These are phyloP conservation scores for Oegoconia quadripuncta DNA, from an alignment of 2,888 invertebrate species.

Conservation along the genomic window DNA sequence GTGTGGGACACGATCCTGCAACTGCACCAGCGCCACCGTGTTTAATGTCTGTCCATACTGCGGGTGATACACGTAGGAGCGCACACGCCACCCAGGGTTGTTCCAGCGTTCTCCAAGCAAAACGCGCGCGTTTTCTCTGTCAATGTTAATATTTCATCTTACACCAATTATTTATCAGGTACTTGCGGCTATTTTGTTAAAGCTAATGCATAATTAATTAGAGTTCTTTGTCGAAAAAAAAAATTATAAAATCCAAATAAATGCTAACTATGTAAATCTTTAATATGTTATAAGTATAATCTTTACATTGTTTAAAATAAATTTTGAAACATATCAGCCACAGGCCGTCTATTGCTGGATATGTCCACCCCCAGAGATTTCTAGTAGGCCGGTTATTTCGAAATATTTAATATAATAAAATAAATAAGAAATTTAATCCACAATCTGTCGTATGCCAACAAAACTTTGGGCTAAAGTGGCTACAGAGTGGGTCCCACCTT, in stretches of 20 bases:
- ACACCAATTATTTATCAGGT: not conserved
- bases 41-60: constrained; percentile 52
- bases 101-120: constrained; percentile 38
- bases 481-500: too few relatives aligned
- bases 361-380: too few relatives aligned
- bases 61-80: constrained; percentile 55
- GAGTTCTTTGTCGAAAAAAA: not conserved
- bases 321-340: too few relatives aligned
- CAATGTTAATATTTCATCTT: too few relatives aligned
- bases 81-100: constrained; percentile 36
- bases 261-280: not conserved
- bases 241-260: not conserved
- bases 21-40: constrained; percentile 57
- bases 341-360: too few relatives aligned
- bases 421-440: too few relatives aligned
- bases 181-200: not conserved
- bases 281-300: too few relatives aligned
- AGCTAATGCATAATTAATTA: not conserved
- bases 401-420: too few relatives aligned
- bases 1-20: constrained; percentile 35
- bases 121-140: constrained; percentile 38
- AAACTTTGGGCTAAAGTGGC: too few relatives aligned
- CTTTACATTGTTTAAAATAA: too few relatives aligned
- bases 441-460: too few relatives aligned
- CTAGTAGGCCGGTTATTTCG: too few relatives aligned